A percentile compares a stretch with the other conserved stretches of the same genome.
These are phyloP conservation scores for Pseudorhiza aurosa DNA, from an alignment of 30 jellyfish, hydroid and myxozoan species.

Conservation along the genomic window DNA sequence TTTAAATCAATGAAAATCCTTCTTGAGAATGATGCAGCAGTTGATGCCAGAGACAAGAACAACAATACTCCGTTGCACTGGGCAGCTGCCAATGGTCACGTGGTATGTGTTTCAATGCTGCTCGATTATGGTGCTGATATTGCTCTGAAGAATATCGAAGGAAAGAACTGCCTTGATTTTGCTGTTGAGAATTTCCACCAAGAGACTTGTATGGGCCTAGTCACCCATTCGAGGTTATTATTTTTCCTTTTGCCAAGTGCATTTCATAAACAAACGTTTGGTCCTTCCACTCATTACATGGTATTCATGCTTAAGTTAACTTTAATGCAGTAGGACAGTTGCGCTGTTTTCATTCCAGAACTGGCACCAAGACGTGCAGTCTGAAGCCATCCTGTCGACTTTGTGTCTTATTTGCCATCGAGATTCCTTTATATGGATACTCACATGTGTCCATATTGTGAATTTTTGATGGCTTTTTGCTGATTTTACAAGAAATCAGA, in stretches of 20 bases:
- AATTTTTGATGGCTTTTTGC: no score
- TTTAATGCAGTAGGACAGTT: no score
- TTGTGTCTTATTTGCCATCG: no score
- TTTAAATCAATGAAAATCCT: slow-evolving; percentile 69
- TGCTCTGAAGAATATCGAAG: slow-evolving; percentile 54
- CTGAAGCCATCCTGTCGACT: no score
- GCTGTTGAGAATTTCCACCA: slow-evolving; percentile 85
- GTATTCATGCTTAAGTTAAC: no score
- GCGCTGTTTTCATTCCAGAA: no score
- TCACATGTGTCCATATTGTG: no score
- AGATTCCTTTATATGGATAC: no score
- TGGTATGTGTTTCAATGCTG: slow-evolving; percentile 69
- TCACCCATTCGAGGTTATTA: slow-evolving; percentile 81
- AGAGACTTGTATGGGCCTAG: slow-evolving; percentile 95
- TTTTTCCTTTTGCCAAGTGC: neutral
- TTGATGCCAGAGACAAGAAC: slow-evolving; percentile 91
- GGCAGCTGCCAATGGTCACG: slow-evolving; percentile 94
- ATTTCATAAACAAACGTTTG: neutral
- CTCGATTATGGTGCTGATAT: slow-evolving; percentile 90
- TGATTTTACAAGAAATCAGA: no score
- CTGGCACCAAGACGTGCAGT: no score
- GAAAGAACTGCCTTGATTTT: slow-evolving; percentile 88
- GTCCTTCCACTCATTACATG: neutral
- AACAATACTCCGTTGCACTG: slow-evolving; percentile 89
- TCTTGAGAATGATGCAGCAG: slow-evolving; percentile 92